Base-by-base conservation (phyloP, 1,140 invertebrate species). In the Dendroctonus valens region DNA sequence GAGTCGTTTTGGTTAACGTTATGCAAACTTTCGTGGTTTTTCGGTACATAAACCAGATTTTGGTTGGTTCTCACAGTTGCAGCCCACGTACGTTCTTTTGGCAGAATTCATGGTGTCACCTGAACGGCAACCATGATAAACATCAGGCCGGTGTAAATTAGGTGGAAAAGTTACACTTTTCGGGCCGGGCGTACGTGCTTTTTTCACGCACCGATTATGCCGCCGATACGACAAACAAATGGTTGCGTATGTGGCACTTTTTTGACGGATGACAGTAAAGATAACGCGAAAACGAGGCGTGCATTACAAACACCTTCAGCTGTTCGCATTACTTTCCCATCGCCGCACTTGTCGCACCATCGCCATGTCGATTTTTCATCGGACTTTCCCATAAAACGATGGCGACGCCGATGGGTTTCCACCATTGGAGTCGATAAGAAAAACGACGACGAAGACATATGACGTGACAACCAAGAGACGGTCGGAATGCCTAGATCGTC, bases 401-500 rank as follows among this genome's bases (percentile, higher is more conserved):
- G 8, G 42, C 8, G 42, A 7, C 42, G 42, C 42, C 7, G 42
- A 44, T 44, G 42, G 7, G 42, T 11, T 46, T 46, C 8, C 8
- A 46, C 42, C 42, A 46, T 46, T 11, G 42, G 8, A 9, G 8
- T 4, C 50, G 50, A 52, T 52, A 61, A 41, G 59, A 61, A 61
- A 61, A 50, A 61, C 42, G 37, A 61, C 50, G 59, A 61, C 59
- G 59, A 61, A 61, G 59, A 61, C 51, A 61, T 61, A 51, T 41
- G 59, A 61, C 59, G 59, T 61, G 48, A 61, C 59, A 61, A 51
- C 46, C 15, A 44, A 61, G 15, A 61, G 59, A 61, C 11, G 40
- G 51, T 52, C 39, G 48, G 61, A 64, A 54, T 54, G 51, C 46
- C 46, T 53, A 54, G 61, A 64, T 54, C 60, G 51, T 64, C 61